phyloP scores from a whole-genome alignment of 2,888 invertebrate genomes.

The Hyposoter didymator region DNA sequence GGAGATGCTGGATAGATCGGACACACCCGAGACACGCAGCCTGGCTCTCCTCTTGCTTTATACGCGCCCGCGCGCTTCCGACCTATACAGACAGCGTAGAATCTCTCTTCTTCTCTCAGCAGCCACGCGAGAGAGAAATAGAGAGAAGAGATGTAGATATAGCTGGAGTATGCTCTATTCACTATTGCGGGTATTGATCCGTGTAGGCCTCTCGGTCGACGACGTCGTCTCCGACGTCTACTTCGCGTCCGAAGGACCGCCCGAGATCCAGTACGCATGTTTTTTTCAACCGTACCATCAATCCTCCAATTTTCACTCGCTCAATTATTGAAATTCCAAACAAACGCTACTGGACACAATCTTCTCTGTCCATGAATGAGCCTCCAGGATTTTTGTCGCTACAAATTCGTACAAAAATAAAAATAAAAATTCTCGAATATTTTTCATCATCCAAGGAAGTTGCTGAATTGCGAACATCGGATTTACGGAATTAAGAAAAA shows the following conservation, averaged over 20 bases:
- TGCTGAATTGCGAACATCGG: not conserved
- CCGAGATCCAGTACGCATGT: slow-evolving; percentile 41
- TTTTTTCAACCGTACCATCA: not conserved
- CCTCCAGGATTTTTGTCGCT: not conserved
- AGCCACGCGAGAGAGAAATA: slow-evolving; percentile 21
- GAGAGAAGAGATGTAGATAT: slow-evolving; percentile 25
- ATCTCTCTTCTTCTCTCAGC: slow-evolving; percentile 46
- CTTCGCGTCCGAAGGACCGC: slow-evolving; percentile 48
- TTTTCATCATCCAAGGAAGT: not conserved
- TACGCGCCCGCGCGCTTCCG: slow-evolving; percentile 53
- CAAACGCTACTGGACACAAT: not conserved
- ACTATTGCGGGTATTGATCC: slow-evolving; percentile 81
- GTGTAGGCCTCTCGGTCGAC: slow-evolving; percentile 62
- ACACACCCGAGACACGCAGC: slow-evolving; percentile 78
- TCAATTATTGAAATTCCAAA: not conserved
- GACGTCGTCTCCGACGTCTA: slow-evolving; percentile 41
- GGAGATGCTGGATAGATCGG: slow-evolving; percentile 75
- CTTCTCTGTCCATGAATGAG: not conserved
- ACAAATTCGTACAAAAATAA: not conserved
- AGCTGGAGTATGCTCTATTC: slow-evolving; percentile 58
- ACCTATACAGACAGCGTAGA: slow-evolving; percentile 21
- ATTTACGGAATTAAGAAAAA: not conserved
- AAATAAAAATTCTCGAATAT: not conserved
- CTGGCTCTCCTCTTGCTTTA: slow-evolving; percentile 30
- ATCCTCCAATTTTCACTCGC: not conserved